phyloP scores from a whole-genome alignment of 53 echinoderm and acorn worm species.

The Mesocentrotus franciscanus region DNA sequence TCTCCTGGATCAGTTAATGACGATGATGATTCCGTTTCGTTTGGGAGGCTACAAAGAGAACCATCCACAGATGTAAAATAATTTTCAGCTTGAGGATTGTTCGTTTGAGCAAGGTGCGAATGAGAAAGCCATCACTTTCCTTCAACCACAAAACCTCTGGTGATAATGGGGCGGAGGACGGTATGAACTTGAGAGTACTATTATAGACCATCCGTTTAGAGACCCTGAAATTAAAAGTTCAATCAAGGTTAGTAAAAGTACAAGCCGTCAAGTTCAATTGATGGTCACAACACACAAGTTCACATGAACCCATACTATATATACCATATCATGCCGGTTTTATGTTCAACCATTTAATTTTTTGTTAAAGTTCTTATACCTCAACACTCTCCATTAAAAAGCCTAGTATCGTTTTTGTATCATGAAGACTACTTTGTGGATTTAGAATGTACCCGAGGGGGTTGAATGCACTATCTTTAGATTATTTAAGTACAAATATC shows the following conservation, averaged over 20 bases:
- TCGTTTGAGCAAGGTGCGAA: neutral
- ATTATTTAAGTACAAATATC: too few species aligned
- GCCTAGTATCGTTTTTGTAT: neutral
- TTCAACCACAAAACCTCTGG: constrained; percentile 40
- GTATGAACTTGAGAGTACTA: constrained; percentile 12
- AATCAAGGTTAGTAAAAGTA: constrained; percentile 41
- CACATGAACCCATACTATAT: neutral
- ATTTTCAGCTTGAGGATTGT: neutral
- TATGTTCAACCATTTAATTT: neutral
- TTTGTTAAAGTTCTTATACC: neutral
- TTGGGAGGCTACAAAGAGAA: neutral
- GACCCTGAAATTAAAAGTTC: constrained; percentile 18
- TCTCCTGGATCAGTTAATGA: neutral
- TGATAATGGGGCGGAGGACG: constrained; percentile 6
- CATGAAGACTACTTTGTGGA: neutral
- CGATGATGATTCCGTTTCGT: neutral
- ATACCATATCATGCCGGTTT: neutral
- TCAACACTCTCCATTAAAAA: neutral
- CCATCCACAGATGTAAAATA: constrained; percentile 32
- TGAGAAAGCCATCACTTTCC: constrained; percentile 42
- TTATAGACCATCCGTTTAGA: neutral
- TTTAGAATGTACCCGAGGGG: neutral
- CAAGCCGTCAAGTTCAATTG: constrained; percentile 9
- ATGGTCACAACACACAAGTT: neutral
- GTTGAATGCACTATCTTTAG: neutral